These are phyloP conservation scores for Zaprionus inermis DNA, from an alignment of 1,140 invertebrate genomes.

Conservation along the genomic window DNA sequence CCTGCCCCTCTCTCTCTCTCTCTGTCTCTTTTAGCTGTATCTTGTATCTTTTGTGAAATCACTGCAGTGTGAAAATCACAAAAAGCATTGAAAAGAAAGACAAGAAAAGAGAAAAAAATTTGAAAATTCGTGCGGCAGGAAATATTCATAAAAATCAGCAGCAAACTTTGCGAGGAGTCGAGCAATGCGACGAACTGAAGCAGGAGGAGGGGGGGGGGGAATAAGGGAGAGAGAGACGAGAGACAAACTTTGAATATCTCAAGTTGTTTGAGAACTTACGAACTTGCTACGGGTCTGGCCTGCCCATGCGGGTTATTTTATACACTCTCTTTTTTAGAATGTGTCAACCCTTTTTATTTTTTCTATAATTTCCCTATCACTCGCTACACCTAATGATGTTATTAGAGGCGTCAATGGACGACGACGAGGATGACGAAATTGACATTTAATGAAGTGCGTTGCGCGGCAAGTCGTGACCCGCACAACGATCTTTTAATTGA, in stretches of 20 bases:
- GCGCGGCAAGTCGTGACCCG: conserved; percentile 46
- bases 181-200: conserved; percentile 23
- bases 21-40: conserved; percentile 26
- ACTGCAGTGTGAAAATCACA: conserved; percentile 78
- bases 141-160: conserved; percentile 75
- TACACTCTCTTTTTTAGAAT: background rate
- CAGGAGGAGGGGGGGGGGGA: background rate
- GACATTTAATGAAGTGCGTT: conserved; percentile 74
- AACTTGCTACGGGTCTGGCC: conserved; percentile 29
- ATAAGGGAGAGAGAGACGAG: background rate
- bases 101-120: conserved; percentile 37
- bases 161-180: conserved; percentile 37
- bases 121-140: conserved; percentile 60
- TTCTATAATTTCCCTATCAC: background rate
- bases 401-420: conserved; percentile 74
- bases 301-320: conserved; percentile 61
- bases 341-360: conserved; percentile 46
- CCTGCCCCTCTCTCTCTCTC: conserved; percentile 1
- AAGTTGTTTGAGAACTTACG: background rate
- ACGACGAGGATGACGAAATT: conserved; percentile 62
- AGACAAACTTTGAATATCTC: background rate
- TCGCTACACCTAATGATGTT: conserved; percentile 66
- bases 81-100: conserved; percentile 19
- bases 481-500: conserved; percentile 79
- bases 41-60: conserved; percentile 68